Evolutionary conservation across 2,888 invertebrate genomes (phyloP).

Genomic region (Eupsilia transversa): DNA sequence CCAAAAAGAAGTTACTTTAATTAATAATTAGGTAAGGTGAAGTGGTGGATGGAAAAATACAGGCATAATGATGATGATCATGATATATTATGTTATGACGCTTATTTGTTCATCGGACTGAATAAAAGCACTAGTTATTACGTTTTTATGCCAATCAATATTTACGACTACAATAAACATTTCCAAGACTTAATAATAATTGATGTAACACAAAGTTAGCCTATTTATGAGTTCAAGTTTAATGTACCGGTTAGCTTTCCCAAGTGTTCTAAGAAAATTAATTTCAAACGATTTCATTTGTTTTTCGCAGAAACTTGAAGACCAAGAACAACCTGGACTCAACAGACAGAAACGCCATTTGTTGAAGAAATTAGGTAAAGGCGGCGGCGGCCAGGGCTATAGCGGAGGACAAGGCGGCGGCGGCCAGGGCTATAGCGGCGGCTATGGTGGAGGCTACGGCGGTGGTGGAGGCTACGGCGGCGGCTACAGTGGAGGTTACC

Average conservation of each 20-base stretch:
- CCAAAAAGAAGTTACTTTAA: no score
- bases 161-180: slow-evolving; percentile 27
- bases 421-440: slow-evolving; percentile 68
- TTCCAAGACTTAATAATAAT: slow-evolving; percentile 10
- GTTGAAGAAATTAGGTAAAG: slow-evolving; percentile 70
- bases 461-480: slow-evolving; percentile 70
- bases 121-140: background rate
- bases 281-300: slow-evolving; percentile 8
- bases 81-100: no score
- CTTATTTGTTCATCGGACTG: background rate
- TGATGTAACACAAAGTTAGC: slow-evolving; percentile 4
- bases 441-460: slow-evolving; percentile 68
- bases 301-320: slow-evolving; percentile 83
- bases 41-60: background rate
- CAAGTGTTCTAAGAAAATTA: background rate
- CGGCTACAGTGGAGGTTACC: slow-evolving; percentile 65
- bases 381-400: slow-evolving; percentile 69
- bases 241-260: slow-evolving; percentile 18
- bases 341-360: slow-evolving; percentile 82
- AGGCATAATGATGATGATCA: background rate
- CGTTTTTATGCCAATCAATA: slow-evolving; percentile 16
- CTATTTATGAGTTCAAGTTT: slow-evolving; percentile 41
- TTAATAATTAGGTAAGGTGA: no score
- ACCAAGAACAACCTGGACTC: slow-evolving; percentile 75
- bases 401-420: slow-evolving; percentile 71